These are phyloP conservation scores for Phalera bucephala DNA, from an alignment of 2,888 invertebrate species.

Conservation along the genomic window DNA sequence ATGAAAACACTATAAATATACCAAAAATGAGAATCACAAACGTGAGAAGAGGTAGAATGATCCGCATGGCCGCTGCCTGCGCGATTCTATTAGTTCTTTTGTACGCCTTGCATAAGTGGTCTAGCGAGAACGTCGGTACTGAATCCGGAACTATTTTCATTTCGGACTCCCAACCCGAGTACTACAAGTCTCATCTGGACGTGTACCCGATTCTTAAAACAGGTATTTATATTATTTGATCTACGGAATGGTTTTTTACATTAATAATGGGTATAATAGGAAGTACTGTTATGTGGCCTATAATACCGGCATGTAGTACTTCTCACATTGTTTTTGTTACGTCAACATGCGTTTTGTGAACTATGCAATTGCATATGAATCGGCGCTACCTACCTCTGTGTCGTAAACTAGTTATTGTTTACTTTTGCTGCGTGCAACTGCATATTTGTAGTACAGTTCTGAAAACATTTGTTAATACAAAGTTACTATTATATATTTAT, in stretches of 20 bases:
- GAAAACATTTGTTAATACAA: background rate
- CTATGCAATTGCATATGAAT: slow-evolving; percentile 15
- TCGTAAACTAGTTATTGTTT: slow-evolving; percentile 21
- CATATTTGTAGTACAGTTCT: slow-evolving; percentile 2
- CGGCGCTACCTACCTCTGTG: slow-evolving; percentile 14
- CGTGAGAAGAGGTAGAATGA: slow-evolving; percentile 82
- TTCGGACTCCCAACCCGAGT: slow-evolving; percentile 40
- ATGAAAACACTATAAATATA: slow-evolving; percentile 33
- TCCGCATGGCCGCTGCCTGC: slow-evolving; percentile 78
- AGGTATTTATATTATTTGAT: slow-evolving; percentile 45
- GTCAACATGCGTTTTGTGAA: slow-evolving; percentile 34
- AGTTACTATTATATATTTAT: background rate
- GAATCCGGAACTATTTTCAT: slow-evolving; percentile 34
- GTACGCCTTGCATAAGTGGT: slow-evolving; percentile 85
- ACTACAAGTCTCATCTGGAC: slow-evolving; percentile 60
- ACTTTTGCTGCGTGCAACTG: slow-evolving; percentile 12
- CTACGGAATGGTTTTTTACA: slow-evolving; percentile 3
- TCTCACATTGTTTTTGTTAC: slow-evolving; percentile 40
- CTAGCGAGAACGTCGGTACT: slow-evolving; percentile 63
- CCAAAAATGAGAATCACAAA: slow-evolving; percentile 84
- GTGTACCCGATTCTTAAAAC: slow-evolving; percentile 66
- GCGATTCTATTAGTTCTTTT: slow-evolving; percentile 83
- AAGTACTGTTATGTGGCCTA: slow-evolving; percentile 43
- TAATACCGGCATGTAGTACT: slow-evolving; percentile 40
- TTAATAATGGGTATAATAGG: slow-evolving; percentile 8